Evolutionary conservation across 2,797 vertebrate genomes (phyloP), one percentile per base, ranked within the genome.

Genomic region (Jordanella pulchra): DNA sequence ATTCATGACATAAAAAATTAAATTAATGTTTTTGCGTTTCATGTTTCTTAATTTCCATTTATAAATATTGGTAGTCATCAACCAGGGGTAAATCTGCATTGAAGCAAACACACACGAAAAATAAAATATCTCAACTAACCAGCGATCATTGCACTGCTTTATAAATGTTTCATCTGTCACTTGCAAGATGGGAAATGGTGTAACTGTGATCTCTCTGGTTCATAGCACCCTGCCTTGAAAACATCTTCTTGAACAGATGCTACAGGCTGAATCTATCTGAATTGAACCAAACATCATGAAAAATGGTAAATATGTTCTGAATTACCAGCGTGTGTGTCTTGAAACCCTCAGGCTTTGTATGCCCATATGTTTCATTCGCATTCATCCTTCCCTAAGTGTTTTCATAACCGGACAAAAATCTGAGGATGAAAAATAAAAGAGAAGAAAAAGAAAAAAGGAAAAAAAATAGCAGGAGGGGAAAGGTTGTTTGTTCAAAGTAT

Each of bases 221-320:
- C 73, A 60, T 44, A 71, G 51, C 77, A 17, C 78, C 75, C 65
- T 80, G 76, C 77, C 50, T 77, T 63, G 66, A 89, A 39, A 86
- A 81, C 81, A 81, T 84, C 83, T 76, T 84, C 77, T 32, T 69
- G 82, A 87, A 87, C 88, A 92, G 88, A 89, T 87, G 89, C 86
- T 82, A 15, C 17, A 80, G 84, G 82, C 83, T 83, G 78, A 77
- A 75, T 76, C 77, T 86, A 88, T 89, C 78, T 67, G 81, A 92
- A 89, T 82, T 80, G 87, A 86, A 90, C 84, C 90, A 91, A 89
- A 84, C 81, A 72, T 88, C 80, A 86, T 87, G 84, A 89, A 88
- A 91, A 91, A 90, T 89, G 81, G 84, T 89, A 91, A 92, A 92
- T 92, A 91, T 91, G 90, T 90, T 91, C 82, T 86, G 90, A 91